Evolutionary conservation across 1,140 invertebrate species (phyloP).

Genomic region (Thereuonema tuberculata): DNA sequence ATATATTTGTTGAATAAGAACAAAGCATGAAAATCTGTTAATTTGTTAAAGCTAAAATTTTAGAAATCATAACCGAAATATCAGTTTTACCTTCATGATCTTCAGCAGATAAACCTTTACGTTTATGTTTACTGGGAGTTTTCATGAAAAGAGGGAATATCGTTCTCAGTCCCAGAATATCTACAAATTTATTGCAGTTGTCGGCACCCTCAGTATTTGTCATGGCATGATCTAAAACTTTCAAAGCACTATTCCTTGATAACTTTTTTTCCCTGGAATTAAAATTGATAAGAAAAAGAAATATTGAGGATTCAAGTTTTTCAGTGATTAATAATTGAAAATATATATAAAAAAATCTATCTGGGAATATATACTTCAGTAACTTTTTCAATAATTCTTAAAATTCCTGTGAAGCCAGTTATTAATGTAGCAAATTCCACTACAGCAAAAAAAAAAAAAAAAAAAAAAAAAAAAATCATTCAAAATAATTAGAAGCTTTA

Average conservation of each 20-base stretch:
- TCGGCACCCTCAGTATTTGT: constrained; percentile 81
- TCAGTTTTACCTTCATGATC: constrained; percentile 66
- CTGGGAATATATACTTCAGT: too few relatives aligned
- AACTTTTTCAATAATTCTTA: too few relatives aligned
- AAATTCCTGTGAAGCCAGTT: too few relatives aligned
- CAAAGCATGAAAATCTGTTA: too few relatives aligned
- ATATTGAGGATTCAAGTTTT: too few relatives aligned
- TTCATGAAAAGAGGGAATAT: constrained; percentile 99
- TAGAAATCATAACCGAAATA: neutral
- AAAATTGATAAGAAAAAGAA: too few relatives aligned
- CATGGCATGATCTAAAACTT: constrained; percentile 93
- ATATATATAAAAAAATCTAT: neutral
- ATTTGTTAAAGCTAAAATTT: too few relatives aligned
- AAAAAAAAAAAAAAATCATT: too few relatives aligned
- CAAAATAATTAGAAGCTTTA: too few relatives aligned
- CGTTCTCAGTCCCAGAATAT: constrained; percentile 88
- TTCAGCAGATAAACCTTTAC: constrained; percentile 67
- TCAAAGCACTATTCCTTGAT: constrained; percentile 88
- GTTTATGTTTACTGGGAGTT: constrained; percentile 76
- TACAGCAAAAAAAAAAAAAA: too few relatives aligned
- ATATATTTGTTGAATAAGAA: too few relatives aligned
- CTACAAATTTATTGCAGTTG: constrained; percentile 97
- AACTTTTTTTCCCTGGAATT: constrained; percentile 85
- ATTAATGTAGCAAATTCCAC: too few relatives aligned
- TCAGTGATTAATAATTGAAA: constrained; percentile 18